Percentiles rank a stretch among this genome's conserved stretches.
Conservation (phyloP, 2,888 invertebrate genomes). For the Meiosimyza decipiens region DNA sequence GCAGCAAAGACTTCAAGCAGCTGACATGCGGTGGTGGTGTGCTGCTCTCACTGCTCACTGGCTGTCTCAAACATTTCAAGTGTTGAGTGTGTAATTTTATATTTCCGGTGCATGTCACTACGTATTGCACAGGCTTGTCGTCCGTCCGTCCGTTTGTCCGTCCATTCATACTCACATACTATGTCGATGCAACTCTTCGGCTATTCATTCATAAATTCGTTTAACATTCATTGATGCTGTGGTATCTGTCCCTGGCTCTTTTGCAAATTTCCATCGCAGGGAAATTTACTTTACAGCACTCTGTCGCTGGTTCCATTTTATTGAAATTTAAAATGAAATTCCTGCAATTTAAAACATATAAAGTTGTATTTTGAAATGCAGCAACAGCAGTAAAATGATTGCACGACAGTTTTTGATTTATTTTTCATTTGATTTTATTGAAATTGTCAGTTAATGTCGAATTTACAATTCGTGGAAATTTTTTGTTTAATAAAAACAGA, state of each 20-base stretch:
- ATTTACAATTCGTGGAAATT: too few species aligned
- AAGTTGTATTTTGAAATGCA: constrained; percentile 8
- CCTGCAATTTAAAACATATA: neutral
- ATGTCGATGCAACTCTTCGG: constrained; percentile 38
- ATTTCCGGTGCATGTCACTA: constrained; percentile 53
- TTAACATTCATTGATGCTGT: constrained; percentile 19
- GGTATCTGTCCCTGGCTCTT: neutral
- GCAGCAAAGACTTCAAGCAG: constrained; percentile 25
- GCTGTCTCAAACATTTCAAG: constrained; percentile 56
- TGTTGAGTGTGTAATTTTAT: constrained; percentile 67
- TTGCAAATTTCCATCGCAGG: neutral
- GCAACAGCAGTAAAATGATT: constrained; percentile 11
- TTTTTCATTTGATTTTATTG: constrained; percentile 50
- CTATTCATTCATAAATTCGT: constrained; percentile 12
- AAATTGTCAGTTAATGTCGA: too few species aligned
- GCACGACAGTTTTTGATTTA: constrained; percentile 51
- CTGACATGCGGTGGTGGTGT: constrained; percentile 39
- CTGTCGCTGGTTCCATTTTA: too few species aligned
- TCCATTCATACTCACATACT: constrained; percentile 32
- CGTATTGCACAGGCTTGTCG: neutral
- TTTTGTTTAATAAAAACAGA: too few species aligned
- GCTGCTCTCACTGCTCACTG: constrained; percentile 47
- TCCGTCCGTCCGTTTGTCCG: constrained; percentile 45
- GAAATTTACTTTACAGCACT: too few species aligned
- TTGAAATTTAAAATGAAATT: too few species aligned